Percentiles rank a stretch among this genome's conserved stretches.
Conservation (phyloP, 2,797 vertebrate species). For the Chromis chromis region DNA sequence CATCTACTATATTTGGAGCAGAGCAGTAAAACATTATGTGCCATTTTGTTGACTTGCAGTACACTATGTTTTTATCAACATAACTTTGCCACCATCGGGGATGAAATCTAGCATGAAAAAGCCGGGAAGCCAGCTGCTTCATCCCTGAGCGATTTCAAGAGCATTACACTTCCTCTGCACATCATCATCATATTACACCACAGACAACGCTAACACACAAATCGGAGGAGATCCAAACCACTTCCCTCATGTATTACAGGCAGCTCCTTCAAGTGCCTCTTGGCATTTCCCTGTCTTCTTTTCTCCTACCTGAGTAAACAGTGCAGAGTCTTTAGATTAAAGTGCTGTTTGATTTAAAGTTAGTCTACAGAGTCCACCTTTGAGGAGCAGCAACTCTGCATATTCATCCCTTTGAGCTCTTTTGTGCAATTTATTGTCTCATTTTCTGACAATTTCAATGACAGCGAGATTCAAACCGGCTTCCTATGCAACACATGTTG, state of each 20-base stretch:
- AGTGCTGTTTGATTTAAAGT: conserved; percentile 25
- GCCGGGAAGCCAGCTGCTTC: conserved; percentile 43
- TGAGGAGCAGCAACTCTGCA: neutral
- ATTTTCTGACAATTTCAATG: conserved; percentile 2
- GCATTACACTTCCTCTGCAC: conserved; percentile 50
- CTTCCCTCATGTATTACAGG: conserved; percentile 39
- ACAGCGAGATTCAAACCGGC: conserved; percentile 19
- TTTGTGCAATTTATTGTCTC: conserved; percentile 13
- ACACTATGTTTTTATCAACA: conserved; percentile 53
- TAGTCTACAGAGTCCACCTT: conserved; percentile 12
- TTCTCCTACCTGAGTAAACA: conserved; percentile 9
- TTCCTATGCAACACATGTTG: conserved; percentile 11
- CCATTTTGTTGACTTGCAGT: conserved; percentile 44
- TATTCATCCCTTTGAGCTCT: neutral
- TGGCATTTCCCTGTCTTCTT: conserved; percentile 15
- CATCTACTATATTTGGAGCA: conserved; percentile 9
- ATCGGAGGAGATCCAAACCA: conserved; percentile 37
- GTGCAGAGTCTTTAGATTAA: neutral
- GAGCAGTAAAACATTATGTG: conserved; percentile 50
- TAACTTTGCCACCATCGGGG: conserved; percentile 52
- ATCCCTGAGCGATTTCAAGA: conserved; percentile 53
- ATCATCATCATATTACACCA: conserved; percentile 46
- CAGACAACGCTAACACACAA: conserved; percentile 44
- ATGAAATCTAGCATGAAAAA: conserved; percentile 69
- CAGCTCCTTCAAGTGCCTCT: conserved; percentile 28